A percentile compares a stretch with the other conserved stretches of the same genome.
phyloP scores from a whole-genome alignment of 2,113 vertebrate genomes.

The Grammomys dolichurus region DNA sequence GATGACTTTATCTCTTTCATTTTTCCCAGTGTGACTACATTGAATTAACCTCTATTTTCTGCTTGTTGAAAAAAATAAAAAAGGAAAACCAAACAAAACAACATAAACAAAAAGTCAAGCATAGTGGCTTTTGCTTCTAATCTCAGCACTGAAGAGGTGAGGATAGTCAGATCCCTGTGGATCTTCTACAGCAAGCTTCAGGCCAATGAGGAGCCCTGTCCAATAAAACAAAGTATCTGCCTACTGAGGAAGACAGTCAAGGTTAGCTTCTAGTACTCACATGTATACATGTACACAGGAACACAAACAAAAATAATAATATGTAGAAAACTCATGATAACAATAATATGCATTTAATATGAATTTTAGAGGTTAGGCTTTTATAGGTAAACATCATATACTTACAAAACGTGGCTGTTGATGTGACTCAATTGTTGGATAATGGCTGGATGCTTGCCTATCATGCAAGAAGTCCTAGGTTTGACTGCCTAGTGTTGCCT shows the following conservation, averaged over 20 bases:
- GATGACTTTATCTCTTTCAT: neutral
- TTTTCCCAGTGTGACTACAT: neutral
- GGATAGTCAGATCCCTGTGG: no score
- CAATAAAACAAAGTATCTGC: neutral
- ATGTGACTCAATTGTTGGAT: neutral
- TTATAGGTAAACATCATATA: neutral
- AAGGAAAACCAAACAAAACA: neutral
- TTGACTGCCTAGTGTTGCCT: neutral
- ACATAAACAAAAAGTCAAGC: neutral
- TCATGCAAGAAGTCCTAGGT: no score
- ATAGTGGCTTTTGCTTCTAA: neutral
- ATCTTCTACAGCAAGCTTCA: neutral
- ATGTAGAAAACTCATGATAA: conserved; percentile 10
- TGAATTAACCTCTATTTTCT: neutral
- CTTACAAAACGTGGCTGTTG: neutral
- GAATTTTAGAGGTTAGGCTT: conserved; percentile 7
- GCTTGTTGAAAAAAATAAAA: neutral
- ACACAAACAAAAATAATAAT: neutral
- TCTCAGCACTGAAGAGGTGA: no score
- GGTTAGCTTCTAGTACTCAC: neutral
- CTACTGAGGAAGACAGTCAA: neutral
- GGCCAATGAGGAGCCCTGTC: neutral
- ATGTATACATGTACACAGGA: neutral
- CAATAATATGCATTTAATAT: neutral
- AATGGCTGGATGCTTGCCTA: neutral